Evolutionary conservation across 2,113 vertebrate species (phyloP), one percentile per base, ranked within the genome.

Genomic region (Bombycilla garrulus): DNA sequence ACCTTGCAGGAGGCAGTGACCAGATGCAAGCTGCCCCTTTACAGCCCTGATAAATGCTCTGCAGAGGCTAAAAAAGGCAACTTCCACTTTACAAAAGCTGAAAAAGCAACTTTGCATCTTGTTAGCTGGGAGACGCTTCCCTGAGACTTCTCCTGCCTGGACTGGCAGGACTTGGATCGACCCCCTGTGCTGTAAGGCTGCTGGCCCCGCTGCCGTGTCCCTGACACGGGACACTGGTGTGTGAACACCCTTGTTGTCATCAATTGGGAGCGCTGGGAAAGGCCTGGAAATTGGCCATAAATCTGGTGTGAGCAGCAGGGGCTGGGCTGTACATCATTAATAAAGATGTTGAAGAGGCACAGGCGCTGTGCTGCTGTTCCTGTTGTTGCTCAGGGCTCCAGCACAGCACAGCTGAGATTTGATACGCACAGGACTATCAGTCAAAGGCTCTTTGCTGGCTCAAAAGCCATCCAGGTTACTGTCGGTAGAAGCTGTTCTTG

Each of bases 281-380:
- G 73, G 65, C 40, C 53, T 92, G 95, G 91, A 89, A 91, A 29
- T 48, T 51, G 65, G 76, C 92, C 86, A 79, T 94, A 95, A 95
- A 96, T 91, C 88, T 53, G 72, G 53, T 23, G 58, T 56, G n/a
- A 93, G 94, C 92, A 67, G 94, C 91, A 74, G 83, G 92, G 86
- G 80, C 83, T 84, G 2, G 5, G 77, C 83, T 71, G 88, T 67
- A 17, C 44, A 17, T 74, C 88, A 54, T 95, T 95, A 93, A 91
- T 96, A 93, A 96, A 93, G 94, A 87, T 42, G 92, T 64, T 74
- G 83, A 51, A 6, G 79, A 92, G 88, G 77, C 31, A 62, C 66
- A 33, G 89, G 94, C 33, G 7, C 92, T 9, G 1, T 4, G 38
- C 25, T 89, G 83, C 91, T 64, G 76, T 20, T 76, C 91, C 13